phyloP scores from a whole-genome alignment of 2,888 invertebrate species.

The Hydraecia micacea region DNA sequence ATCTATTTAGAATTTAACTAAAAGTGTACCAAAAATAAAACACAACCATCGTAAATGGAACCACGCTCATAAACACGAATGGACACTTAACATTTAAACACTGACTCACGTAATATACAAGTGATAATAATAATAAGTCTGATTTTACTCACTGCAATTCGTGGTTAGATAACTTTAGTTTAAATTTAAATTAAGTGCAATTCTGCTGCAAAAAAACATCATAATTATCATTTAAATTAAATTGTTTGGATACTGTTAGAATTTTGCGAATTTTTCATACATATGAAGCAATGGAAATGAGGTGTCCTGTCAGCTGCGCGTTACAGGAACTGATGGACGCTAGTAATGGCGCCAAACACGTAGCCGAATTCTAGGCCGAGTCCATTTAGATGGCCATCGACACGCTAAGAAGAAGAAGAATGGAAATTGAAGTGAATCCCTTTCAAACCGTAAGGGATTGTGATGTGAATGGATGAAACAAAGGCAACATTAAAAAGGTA shows the following conservation, averaged over 20 bases:
- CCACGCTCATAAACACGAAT: slow-evolving; percentile 58
- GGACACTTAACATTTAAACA: slow-evolving; percentile 35
- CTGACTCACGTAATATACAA: slow-evolving; percentile 31
- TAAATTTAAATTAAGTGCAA: slow-evolving; percentile 1
- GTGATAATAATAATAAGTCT: slow-evolving; percentile 27
- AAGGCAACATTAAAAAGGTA: not conserved
- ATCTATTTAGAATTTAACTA: not conserved
- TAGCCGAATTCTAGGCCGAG: too few relatives aligned
- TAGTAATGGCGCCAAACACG: not conserved
- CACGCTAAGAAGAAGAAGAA: not conserved
- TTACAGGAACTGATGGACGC: not conserved
- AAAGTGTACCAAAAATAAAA: slow-evolving; percentile 37
- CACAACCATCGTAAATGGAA: slow-evolving; percentile 46
- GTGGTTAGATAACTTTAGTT: slow-evolving; percentile 9
- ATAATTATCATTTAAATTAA: not conserved
- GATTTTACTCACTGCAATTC: not conserved
- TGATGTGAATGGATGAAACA: not conserved
- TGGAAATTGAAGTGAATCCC: not conserved
- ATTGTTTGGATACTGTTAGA: not conserved
- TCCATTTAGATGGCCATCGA: not conserved
- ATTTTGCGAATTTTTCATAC: not conserved
- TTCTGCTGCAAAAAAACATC: not conserved
- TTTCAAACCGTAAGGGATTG: not conserved
- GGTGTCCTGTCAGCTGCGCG: too few relatives aligned
- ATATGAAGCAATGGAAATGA: not conserved